Evolutionary conservation across 2,888 invertebrate species (phyloP).

Genomic region (Plemyria rubiginata): DNA sequence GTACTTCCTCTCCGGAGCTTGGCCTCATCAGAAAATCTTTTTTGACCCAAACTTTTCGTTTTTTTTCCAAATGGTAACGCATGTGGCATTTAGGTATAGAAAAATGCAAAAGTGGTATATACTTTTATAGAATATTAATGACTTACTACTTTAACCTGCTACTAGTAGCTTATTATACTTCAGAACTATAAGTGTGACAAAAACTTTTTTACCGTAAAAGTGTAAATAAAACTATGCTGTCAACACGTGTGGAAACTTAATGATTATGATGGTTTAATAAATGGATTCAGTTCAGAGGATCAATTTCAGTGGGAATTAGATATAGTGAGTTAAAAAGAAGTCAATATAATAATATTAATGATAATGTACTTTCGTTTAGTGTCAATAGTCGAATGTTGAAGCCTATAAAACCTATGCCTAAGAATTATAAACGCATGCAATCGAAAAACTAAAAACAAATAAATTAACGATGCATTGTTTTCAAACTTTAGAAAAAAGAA

Average conservation of each 20-base stretch:
- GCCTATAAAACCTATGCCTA: neutral
- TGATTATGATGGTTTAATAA: slow-evolving; percentile 54
- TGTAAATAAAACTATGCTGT: neutral
- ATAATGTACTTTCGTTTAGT: neutral
- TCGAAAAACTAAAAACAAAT: slow-evolving; percentile 39
- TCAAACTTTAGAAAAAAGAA: slow-evolving; percentile 52
- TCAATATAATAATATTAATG: slow-evolving; percentile 23
- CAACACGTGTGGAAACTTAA: slow-evolving; percentile 11
- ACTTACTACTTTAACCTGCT: no score
- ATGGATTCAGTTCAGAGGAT: slow-evolving; percentile 24
- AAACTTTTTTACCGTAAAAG: no score
- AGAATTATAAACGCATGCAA: neutral
- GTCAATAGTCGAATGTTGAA: neutral
- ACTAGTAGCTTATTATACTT: no score
- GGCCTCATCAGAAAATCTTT: no score
- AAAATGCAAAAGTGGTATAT: no score
- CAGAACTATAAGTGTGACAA: no score
- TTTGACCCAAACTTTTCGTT: no score
- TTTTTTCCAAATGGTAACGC: no score
- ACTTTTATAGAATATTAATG: no score
- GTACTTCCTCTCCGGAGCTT: no score
- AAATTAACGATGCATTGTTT: slow-evolving; percentile 60
- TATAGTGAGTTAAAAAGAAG: slow-evolving; percentile 27
- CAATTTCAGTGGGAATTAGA: slow-evolving; percentile 52
- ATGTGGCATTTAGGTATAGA: no score